phyloP scores from a whole-genome alignment of 2,113 vertebrate genomes.

The Nannobrachium achirus region DNA sequence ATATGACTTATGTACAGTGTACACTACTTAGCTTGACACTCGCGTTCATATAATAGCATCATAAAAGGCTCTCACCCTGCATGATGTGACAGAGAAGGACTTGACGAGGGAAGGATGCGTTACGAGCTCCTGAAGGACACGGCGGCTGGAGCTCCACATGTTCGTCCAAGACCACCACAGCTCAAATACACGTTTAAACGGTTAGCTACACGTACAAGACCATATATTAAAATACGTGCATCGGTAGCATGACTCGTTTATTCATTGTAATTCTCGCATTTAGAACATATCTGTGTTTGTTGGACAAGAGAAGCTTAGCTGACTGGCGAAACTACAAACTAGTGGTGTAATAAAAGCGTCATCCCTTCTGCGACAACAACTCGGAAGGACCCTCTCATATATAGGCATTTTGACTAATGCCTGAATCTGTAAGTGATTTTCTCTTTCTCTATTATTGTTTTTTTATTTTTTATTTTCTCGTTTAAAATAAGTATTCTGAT shows the following conservation, averaged over 20 bases:
- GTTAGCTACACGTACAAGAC: background rate
- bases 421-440: slow-evolving; percentile 6
- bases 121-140: slow-evolving; percentile 64
- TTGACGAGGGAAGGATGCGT: slow-evolving; percentile 32
- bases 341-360: background rate
- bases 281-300: too few species aligned
- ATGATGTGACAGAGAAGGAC: slow-evolving; percentile 52
- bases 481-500: too few species aligned
- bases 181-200: background rate
- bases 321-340: background rate
- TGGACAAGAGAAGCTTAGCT: background rate
- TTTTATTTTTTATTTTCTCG: too few species aligned
- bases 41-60: too few species aligned
- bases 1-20: too few species aligned
- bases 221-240: background rate
- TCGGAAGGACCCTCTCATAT: slow-evolving; percentile 18
- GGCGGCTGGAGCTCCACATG: slow-evolving; percentile 70
- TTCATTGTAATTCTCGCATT: background rate
- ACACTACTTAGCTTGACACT: too few species aligned
- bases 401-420: slow-evolving; percentile 19
- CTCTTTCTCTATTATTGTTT: background rate
- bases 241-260: background rate
- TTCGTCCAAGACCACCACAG: background rate
- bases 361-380: slow-evolving; percentile 5
- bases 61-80: slow-evolving; percentile 68